Evolutionary conservation across 2,113 vertebrate species (phyloP).

Genomic region (Rattus rattus): DNA sequence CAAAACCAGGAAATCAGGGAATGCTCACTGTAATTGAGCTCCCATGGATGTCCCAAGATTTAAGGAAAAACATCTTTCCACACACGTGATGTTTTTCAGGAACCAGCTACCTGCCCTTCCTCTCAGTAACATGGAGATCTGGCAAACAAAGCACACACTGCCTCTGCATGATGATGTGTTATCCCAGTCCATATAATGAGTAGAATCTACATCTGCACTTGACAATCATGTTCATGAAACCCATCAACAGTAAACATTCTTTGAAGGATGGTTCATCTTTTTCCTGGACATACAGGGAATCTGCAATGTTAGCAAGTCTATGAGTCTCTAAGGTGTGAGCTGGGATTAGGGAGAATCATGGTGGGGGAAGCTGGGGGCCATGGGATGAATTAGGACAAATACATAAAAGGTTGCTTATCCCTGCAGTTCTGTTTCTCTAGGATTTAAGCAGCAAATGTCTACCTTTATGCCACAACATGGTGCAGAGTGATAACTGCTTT

Average conservation of each 20-base stretch:
- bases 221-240: neutral
- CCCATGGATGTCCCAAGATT: neutral
- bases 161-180: neutral
- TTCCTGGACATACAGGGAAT: neutral
- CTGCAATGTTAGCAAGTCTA: neutral
- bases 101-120: neutral
- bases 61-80: neutral
- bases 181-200: too few species aligned
- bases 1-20: neutral
- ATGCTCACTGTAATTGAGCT: neutral
- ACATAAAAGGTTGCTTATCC: neutral
- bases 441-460: neutral
- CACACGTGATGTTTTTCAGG: neutral
- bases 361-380: too few species aligned
- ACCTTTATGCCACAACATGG: conserved; percentile 9
- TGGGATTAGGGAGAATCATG: neutral
- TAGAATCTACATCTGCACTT: neutral
- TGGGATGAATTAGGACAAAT: neutral
- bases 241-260: neutral
- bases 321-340: neutral
- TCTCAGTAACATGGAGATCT: neutral
- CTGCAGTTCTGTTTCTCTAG: neutral
- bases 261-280: neutral
- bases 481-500: neutral
- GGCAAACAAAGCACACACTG: neutral